These are phyloP conservation scores for Neopipo cinnamomea DNA, from an alignment of 2,113 vertebrate genomes.

Conservation along the genomic window DNA sequence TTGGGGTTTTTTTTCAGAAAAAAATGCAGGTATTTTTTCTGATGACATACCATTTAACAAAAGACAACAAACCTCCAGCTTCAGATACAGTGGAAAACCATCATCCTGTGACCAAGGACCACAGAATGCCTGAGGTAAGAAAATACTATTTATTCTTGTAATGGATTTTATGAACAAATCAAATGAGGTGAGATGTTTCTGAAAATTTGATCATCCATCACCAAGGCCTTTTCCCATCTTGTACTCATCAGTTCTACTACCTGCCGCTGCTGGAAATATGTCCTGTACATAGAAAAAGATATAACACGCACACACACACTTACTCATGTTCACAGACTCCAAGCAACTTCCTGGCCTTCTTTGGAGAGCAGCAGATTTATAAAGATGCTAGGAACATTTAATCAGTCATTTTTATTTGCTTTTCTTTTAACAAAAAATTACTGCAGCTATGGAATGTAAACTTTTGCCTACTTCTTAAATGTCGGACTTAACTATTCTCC, in stretches of 20 bases:
- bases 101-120: conserved; percentile 32
- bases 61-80: conserved; percentile 21
- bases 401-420: conserved; percentile 26
- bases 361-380: conserved; percentile 17
- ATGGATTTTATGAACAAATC: conserved; percentile 65
- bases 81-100: conserved; percentile 42
- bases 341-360: neutral
- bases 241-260: conserved; percentile 52
- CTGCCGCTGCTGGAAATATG: neutral
- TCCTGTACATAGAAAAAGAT: conserved; percentile 20
- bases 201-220: conserved; percentile 69
- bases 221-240: conserved; percentile 46
- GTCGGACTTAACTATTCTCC: neutral
- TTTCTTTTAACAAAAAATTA: conserved; percentile 1
- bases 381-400: conserved; percentile 4
- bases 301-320: neutral
- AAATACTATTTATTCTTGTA: conserved; percentile 66
- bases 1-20: neutral
- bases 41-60: conserved; percentile 27
- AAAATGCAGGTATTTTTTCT: neutral
- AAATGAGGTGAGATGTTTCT: conserved; percentile 61
- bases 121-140: conserved; percentile 38
- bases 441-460: neutral
- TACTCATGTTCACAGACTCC: neutral
- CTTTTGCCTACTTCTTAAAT: conserved; percentile 7